Conservation (phyloP, 2,888 invertebrate genomes). For the Leucozona laternaria region DNA sequence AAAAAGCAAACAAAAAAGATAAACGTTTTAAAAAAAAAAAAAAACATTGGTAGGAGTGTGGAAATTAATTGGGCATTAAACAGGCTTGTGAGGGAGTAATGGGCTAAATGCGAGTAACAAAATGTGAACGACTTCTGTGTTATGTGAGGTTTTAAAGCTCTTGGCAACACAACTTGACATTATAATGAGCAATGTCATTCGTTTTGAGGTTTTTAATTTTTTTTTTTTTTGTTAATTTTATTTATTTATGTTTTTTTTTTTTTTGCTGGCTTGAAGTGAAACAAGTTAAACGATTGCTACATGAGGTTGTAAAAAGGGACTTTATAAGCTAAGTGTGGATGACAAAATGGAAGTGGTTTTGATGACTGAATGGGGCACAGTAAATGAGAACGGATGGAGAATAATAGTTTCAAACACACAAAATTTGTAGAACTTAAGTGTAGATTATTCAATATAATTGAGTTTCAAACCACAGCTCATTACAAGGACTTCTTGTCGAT, state of each 20-base stretch:
- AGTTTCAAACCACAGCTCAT: no score
- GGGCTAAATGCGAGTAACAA: slow-evolving; percentile 39
- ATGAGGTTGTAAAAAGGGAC: neutral
- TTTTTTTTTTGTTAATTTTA: neutral
- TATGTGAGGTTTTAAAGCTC: slow-evolving; percentile 26
- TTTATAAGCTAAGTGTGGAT: slow-evolving; percentile 1
- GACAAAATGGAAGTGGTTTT: neutral
- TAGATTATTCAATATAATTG: no score
- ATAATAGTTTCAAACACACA: no score
- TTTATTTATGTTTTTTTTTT: neutral
- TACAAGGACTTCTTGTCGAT: no score
- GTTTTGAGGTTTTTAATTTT: neutral
- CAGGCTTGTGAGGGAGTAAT: slow-evolving; percentile 33
- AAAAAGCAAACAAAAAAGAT: neutral
- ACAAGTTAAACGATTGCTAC: neutral
- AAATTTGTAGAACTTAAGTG: no score
- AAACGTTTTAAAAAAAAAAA: neutral
- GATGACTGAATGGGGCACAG: neutral
- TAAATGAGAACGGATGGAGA: no score
- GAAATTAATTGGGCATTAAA: slow-evolving; percentile 56
- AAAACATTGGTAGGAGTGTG: neutral
- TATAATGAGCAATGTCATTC: slow-evolving; percentile 31
- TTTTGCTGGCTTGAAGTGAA: neutral
- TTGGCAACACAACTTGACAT: slow-evolving; percentile 32
- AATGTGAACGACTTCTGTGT: slow-evolving; percentile 25